These are phyloP conservation scores for Nesometra sesokonis DNA, from an alignment of 35 echinoderm and acorn worm genomes.

Conservation along the genomic window DNA sequence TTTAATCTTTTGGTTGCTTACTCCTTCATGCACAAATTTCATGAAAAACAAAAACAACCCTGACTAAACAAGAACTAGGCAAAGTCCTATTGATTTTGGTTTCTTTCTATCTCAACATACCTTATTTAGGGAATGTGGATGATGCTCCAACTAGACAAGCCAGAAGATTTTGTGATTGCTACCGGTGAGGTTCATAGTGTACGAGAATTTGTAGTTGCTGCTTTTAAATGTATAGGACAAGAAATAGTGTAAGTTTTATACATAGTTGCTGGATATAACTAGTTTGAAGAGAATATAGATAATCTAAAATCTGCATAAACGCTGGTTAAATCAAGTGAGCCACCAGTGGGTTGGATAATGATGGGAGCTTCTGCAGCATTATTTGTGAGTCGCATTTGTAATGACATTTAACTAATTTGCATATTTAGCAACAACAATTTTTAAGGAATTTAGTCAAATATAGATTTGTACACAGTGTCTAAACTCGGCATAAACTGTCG, in stretches of 20 bases:
- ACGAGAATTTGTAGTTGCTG: slow-evolving; percentile 61
- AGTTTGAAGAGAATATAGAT: no score
- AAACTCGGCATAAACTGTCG: no score
- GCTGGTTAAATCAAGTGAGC: not conserved
- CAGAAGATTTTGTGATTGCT: slow-evolving; percentile 90
- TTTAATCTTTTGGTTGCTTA: not conserved
- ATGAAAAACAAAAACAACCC: not conserved
- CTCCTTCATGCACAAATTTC: not conserved
- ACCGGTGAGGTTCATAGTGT: slow-evolving; percentile 91
- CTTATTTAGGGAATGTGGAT: slow-evolving; percentile 89
- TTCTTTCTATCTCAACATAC: slow-evolving; percentile 15
- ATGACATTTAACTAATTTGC: not conserved
- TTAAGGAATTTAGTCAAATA: no score
- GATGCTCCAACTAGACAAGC: slow-evolving; percentile 82
- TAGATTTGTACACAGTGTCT: no score
- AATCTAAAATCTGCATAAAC: not conserved
- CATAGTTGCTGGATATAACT: not conserved
- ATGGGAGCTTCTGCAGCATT: not conserved
- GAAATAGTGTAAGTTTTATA: slow-evolving; percentile 81
- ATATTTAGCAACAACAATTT: no score
- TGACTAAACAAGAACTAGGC: not conserved
- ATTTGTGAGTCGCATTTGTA: not conserved
- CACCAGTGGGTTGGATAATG: not conserved
- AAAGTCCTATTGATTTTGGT: not conserved
- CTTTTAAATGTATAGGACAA: slow-evolving; percentile 74